Percentiles rank a stretch among this genome's conserved stretches.
Evolutionary conservation across 2,888 invertebrate genomes (phyloP).

Genomic region (Pyrrhosoma nymphula): DNA sequence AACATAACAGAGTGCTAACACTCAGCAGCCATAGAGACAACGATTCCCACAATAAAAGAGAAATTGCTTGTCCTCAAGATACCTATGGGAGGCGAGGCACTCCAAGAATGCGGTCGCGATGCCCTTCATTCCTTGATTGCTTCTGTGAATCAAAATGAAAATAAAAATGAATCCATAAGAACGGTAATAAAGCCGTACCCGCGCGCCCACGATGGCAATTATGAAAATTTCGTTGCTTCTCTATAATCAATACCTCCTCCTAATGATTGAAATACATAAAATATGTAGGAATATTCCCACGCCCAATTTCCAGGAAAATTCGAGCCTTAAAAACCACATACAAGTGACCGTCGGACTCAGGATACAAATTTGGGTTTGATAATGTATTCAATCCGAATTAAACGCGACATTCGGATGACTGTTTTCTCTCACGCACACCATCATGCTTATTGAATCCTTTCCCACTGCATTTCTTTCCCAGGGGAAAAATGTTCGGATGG

Average conservation of each 20-base stretch:
- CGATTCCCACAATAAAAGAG: neutral
- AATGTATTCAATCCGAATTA: slow-evolving; percentile 22
- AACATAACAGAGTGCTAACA: no score
- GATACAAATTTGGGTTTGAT: neutral
- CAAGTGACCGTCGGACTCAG: neutral
- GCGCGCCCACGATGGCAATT: neutral
- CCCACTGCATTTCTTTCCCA: slow-evolving; percentile 46
- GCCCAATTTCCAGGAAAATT: slow-evolving; percentile 18
- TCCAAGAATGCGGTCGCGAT: neutral
- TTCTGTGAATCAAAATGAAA: neutral
- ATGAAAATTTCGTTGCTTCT: neutral
- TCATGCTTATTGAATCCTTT: neutral
- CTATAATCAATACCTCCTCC: slow-evolving; percentile 43
- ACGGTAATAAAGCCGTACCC: neutral
- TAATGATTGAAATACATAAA: slow-evolving; percentile 31
- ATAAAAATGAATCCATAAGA: neutral
- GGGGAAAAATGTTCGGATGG: neutral
- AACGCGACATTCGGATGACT: neutral
- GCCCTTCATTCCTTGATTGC: neutral
- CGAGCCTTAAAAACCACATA: neutral
- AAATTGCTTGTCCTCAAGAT: neutral
- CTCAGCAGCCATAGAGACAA: no score
- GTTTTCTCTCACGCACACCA: slow-evolving; percentile 58
- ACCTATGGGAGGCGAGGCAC: neutral
- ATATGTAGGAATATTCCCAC: neutral